Base-by-base conservation (phyloP, 2,888 invertebrate species). In the Mystacides longicornis region DNA sequence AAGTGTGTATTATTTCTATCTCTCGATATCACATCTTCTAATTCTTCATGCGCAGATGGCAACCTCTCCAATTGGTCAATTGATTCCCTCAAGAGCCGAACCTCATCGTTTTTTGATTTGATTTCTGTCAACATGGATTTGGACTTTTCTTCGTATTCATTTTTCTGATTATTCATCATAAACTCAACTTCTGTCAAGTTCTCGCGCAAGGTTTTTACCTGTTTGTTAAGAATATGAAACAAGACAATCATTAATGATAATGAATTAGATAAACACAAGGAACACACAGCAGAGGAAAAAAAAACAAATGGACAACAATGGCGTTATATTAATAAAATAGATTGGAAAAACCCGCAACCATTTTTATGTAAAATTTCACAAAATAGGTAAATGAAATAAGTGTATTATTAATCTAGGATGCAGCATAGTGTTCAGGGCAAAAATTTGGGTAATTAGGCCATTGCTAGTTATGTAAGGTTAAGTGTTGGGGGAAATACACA, bases 121-220 rank as follows among this genome's bases (percentile, higher is more conserved):
- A 83, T 67, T 63, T 83, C 83, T 64, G 81, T 80, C 60, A 78
- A 78, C 33, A 83, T 68, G 2, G 77, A 77, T 55, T 79, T 78
- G 18, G 80, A 71, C 60, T 77, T 80, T 59, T 82, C 81, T 54
- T 77, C 78, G 58, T 75, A 77, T 56, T 75, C 76, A 62, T 74
- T 73, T 63, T 78, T 73, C 65, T 75, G 78, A 60, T 76, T 74
- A n/a, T 74, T 73, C 62, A 84, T 68, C 56, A 80, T 76, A 63
- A 74, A 70, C 55, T 78, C 76, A 55, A 83, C 72, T 59, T 80
- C 72, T 53, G 73, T 66, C 62, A 83, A 70, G 71, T 79, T 79
- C 64, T 76, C 73, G 67, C 81, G 81, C 64, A 82, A 70, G 63
- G 79, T 81, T 68, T 79, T 77, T 23, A 78, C 77, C 77, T 78